Base-by-base conservation (phyloP, 2,888 invertebrate species). In the Prosapia bicincta region DNA sequence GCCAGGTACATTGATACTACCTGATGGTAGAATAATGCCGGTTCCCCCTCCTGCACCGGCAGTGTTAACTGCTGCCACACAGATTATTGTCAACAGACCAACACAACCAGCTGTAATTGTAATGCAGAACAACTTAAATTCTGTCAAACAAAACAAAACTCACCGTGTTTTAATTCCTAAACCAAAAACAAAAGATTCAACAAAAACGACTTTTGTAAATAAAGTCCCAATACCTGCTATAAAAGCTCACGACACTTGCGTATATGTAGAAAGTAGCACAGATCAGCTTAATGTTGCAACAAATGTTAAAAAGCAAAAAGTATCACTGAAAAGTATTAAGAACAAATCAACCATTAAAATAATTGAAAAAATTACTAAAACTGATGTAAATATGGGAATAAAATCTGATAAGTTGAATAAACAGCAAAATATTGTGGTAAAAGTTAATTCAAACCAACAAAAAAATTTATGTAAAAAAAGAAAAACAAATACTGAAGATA, bases 201-300 rank as follows among this genome's bases (percentile, higher is more conserved):
- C 82, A 5, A 78, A 77, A 69, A 82, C 82, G 3, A 82, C 82
- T 15, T 82, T 79, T 71, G 78, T 79, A 0, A 82, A 82, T 72
- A 82, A 82, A 76, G 81, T 81, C 15, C 82, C 83, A 1, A 83
- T 83, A 66, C 81, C 83, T 6, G 81, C 83, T 3, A 79, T 82
- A 26, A 76, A 78, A 70, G 70, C 78, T 20, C 72, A 77, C 68
- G 70, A 54, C 30, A 30, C 30, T 6, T 9, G 9, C 9, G 9
- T 30, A 30, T 9, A 30, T 9, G 30, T 30, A 30, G 9, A 9
- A 5, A 30, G 9, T 30, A 30, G 9, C 5, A 30, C 9, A 30
- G 30, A 30, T 30, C 30, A 30, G 9, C 6, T 30, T 5, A 30
- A 30, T 30, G 9, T 30, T 6, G n/a, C n/a, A n/a, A 15, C 38